Percentiles rank a stretch among this genome's conserved stretches.
Evolutionary conservation across 2,888 invertebrate species (phyloP).

Genomic region (Tetranychus truncatus): DNA sequence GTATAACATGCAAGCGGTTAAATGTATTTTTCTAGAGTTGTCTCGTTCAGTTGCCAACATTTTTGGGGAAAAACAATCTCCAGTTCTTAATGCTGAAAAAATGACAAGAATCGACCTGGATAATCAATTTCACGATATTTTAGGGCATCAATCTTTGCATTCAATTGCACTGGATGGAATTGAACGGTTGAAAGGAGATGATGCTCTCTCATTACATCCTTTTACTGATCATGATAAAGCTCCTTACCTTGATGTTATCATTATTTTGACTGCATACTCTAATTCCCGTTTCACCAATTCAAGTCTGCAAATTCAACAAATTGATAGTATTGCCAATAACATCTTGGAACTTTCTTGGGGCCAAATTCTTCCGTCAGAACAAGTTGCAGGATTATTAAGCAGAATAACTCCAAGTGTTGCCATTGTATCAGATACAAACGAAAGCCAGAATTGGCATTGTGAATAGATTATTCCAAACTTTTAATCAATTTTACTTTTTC

Average conservation of each 20-base stretch:
- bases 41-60: neutral
- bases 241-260: neutral
- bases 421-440: neutral
- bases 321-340: conserved; percentile 7
- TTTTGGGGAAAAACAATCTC: neutral
- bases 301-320: neutral
- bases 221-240: conserved; percentile 11
- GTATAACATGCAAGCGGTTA: neutral
- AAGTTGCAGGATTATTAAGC: neutral
- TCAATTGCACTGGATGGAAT: neutral
- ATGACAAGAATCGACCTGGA: neutral
- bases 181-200: neutral
- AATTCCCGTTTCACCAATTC: neutral
- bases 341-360: neutral
- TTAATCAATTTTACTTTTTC: no score
- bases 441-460: neutral
- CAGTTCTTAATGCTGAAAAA: neutral
- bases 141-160: neutral
- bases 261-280: conserved; percentile 7
- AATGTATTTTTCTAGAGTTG: neutral
- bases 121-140: neutral
- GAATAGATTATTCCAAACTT: no score
- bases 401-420: conserved; percentile 8
- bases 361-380: neutral
- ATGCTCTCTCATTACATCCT: neutral